A percentile compares a stretch with the other conserved stretches of the same genome.
Evolutionary conservation across 2,888 invertebrate species (phyloP).

Genomic region (Petrophora chlorosata): DNA sequence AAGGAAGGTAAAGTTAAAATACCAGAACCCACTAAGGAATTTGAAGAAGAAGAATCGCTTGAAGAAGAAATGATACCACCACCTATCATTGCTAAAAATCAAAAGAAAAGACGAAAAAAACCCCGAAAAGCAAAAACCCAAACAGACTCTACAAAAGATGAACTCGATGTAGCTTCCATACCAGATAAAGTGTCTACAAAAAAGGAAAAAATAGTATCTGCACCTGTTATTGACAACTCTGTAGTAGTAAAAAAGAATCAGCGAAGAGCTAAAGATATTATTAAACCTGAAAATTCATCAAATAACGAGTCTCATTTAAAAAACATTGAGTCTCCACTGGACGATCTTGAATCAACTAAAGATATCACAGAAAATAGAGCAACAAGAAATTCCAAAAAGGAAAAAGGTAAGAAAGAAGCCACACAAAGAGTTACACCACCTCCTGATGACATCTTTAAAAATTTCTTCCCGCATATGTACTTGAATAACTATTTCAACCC

Average conservation of each 20-base stretch:
- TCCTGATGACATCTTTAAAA: constrained; percentile 22
- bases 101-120: not conserved
- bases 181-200: too few species aligned
- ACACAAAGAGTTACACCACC: constrained; percentile 9
- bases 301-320: constrained; percentile 12
- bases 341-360: constrained; percentile 27
- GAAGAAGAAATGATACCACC: too few species aligned
- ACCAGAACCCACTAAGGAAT: not conserved
- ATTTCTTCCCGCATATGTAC: constrained; percentile 31
- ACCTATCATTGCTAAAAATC: too few species aligned
- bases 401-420: constrained; percentile 4
- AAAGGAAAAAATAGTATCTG: too few species aligned
- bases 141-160: too few species aligned
- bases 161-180: too few species aligned
- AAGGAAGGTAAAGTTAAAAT: not conserved
- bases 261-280: not conserved
- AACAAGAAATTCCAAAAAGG: constrained; percentile 35
- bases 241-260: too few species aligned
- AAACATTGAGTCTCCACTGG: constrained; percentile 23
- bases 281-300: not conserved
- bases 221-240: too few species aligned
- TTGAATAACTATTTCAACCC: constrained; percentile 28
- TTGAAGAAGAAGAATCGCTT: not conserved
- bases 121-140: too few species aligned
- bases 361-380: constrained; percentile 36